A percentile compares a stretch with the other conserved stretches of the same genome.
Conservation (phyloP, 2,888 invertebrate genomes). For the Tyria jacobaeae region DNA sequence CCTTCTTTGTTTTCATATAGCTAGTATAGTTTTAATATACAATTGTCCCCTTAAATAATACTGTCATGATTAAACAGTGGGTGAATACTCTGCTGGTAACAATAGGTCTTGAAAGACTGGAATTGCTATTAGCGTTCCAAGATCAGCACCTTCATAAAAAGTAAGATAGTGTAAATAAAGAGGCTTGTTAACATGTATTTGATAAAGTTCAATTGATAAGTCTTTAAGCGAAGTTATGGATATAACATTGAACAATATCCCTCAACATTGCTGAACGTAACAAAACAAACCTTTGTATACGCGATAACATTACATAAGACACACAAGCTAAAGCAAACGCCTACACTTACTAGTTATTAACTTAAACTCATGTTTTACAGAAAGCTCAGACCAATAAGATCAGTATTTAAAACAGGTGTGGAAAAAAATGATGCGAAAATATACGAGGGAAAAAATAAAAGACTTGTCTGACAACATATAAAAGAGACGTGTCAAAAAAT, state of each 20-base stretch:
- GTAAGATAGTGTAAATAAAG: neutral
- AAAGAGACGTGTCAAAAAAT: too few species aligned
- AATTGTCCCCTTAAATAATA: too few species aligned
- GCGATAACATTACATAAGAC: neutral
- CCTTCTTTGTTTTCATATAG: too few species aligned
- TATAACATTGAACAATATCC: neutral
- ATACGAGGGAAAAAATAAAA: too few species aligned
- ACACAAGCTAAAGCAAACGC: neutral
- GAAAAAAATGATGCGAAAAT: too few species aligned
- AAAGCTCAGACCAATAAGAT: too few species aligned
- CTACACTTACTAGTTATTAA: too few species aligned
- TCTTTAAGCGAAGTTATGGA: neutral
- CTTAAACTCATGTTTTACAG: too few species aligned
- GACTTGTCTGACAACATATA: too few species aligned
- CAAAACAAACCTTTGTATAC: neutral
- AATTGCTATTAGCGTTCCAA: neutral
- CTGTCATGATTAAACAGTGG: too few species aligned
- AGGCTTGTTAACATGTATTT: neutral
- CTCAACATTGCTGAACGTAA: slow-evolving; percentile 11
- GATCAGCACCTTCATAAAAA: neutral
- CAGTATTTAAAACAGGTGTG: too few species aligned
- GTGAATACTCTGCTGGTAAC: neutral
- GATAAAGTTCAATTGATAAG: neutral
- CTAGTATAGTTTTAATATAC: too few species aligned
- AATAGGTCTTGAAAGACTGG: neutral